Percentiles rank a stretch among this genome's conserved stretches.
phyloP scores from a whole-genome alignment of 1,140 invertebrate genomes.

The Hycleus phaleratus region DNA sequence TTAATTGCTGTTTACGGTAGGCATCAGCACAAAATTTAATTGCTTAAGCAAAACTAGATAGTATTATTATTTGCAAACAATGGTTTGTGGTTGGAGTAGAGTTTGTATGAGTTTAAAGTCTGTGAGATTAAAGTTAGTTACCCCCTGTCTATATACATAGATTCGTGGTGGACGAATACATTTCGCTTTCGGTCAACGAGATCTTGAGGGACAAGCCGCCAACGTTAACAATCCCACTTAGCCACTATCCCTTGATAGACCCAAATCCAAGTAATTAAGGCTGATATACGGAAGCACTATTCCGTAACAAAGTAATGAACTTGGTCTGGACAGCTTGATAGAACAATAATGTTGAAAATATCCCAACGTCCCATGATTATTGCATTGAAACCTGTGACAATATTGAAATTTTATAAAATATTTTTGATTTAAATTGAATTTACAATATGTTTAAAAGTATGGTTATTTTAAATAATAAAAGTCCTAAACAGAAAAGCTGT shows the following conservation, averaged over 20 bases:
- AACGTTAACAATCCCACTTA: slow-evolving; percentile 14
- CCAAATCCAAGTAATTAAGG: slow-evolving; percentile 17
- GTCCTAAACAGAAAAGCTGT: too few relatives aligned
- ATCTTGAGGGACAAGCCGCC: slow-evolving; percentile 20
- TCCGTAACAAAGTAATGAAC: slow-evolving; percentile 11
- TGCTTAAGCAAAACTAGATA: slow-evolving; percentile 12
- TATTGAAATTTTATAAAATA: too few relatives aligned
- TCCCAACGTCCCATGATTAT: too few relatives aligned
- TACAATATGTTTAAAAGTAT: too few relatives aligned
- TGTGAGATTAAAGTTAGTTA: slow-evolving; percentile 21
- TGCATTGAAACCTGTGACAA: too few relatives aligned
- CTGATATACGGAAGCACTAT: slow-evolving; percentile 6
- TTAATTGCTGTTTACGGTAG: too few relatives aligned
- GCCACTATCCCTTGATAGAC: slow-evolving; percentile 13
- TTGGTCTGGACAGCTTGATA: background rate
- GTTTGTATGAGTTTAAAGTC: slow-evolving; percentile 16
- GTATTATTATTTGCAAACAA: slow-evolving; percentile 25
- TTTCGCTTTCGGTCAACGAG: slow-evolving; percentile 13
- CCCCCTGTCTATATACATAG: background rate
- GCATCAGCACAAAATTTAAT: slow-evolving; percentile 3
- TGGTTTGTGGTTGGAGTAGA: slow-evolving; percentile 18
- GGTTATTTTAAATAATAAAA: too few relatives aligned
- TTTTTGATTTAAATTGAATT: too few relatives aligned
- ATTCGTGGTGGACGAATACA: too few relatives aligned
- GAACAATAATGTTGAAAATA: too few relatives aligned